Percentiles rank a stretch among this genome's conserved stretches.
phyloP scores from a whole-genome alignment of 2,797 vertebrate genomes.

The Geotria australis region DNA sequence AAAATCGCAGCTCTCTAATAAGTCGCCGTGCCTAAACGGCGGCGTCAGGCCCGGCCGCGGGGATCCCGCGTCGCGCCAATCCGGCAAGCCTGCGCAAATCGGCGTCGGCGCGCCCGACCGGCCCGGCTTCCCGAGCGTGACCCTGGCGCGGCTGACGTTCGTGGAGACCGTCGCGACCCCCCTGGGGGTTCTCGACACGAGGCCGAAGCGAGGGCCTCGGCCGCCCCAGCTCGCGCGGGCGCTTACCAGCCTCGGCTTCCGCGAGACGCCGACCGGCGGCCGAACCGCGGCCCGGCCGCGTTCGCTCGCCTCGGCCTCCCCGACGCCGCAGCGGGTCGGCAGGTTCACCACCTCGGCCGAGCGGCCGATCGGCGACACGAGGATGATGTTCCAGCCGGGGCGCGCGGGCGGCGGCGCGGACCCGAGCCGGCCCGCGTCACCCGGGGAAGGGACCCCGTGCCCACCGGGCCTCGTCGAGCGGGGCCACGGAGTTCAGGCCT shows the following conservation, averaged over 20 bases:
- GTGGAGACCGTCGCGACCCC: too few relatives aligned
- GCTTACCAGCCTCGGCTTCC: constrained; percentile 1
- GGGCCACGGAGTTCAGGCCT: not conserved
- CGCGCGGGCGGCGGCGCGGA: not conserved
- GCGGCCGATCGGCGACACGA: constrained; percentile 3
- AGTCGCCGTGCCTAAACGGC: not conserved
- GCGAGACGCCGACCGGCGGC: not conserved
- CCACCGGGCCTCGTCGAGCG: too few relatives aligned
- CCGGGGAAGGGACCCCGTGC: not conserved
- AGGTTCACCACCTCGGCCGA: constrained; percentile 3
- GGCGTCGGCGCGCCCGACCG: too few relatives aligned
- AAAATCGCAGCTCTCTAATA: too few relatives aligned
- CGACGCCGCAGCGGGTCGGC: rapidly evolving
- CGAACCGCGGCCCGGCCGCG: not conserved
- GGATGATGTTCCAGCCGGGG: constrained; percentile 1
- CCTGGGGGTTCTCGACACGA: constrained; percentile 9
- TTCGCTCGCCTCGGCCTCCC: not conserved
- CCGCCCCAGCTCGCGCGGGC: constrained; percentile 5
- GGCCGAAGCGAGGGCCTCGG: constrained; percentile 8
- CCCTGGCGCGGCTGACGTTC: too few relatives aligned
- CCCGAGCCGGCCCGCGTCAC: not conserved
- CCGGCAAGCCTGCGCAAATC: too few relatives aligned
- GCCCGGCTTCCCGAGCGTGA: too few relatives aligned
- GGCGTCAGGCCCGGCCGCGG: too few relatives aligned
- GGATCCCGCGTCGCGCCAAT: too few relatives aligned